phyloP scores from a whole-genome alignment of 2,888 invertebrate species.

The Philaethria dido region DNA sequence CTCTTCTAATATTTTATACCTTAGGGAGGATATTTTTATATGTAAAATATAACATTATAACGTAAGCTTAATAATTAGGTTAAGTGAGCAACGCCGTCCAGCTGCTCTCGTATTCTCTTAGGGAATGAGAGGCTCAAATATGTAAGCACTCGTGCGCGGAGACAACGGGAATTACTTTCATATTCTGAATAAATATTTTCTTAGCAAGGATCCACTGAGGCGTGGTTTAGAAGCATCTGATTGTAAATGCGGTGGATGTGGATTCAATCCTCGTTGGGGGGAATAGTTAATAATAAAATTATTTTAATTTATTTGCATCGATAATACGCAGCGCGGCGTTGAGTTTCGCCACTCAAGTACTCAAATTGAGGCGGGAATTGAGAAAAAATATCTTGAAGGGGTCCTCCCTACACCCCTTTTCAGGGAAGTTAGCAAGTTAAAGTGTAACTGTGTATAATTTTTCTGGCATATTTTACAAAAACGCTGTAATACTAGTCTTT shows the following conservation, averaged over 20 bases:
- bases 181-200: slow-evolving; percentile 4
- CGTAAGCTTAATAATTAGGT: slow-evolving; percentile 23
- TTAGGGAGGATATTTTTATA: background rate
- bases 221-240: background rate
- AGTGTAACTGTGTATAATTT: background rate
- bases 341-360: no score
- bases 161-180: slow-evolving; percentile 21
- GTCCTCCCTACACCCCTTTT: no score
- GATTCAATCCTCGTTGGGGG: background rate
- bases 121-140: slow-evolving; percentile 21
- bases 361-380: no score
- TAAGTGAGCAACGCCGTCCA: slow-evolving; percentile 21
- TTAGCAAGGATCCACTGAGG: background rate
- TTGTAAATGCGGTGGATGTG: background rate
- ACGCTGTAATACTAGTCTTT: background rate
- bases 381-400: no score
- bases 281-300: background rate
- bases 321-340: no score
- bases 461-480: background rate
- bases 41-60: slow-evolving; percentile 15
- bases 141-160: slow-evolving; percentile 17
- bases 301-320: background rate
- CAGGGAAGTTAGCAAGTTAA: background rate
- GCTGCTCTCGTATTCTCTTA: slow-evolving; percentile 23
- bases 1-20: background rate